Evolutionary conservation across 1,140 invertebrate genomes (phyloP).

Genomic region (Penaeus japonicus): DNA sequence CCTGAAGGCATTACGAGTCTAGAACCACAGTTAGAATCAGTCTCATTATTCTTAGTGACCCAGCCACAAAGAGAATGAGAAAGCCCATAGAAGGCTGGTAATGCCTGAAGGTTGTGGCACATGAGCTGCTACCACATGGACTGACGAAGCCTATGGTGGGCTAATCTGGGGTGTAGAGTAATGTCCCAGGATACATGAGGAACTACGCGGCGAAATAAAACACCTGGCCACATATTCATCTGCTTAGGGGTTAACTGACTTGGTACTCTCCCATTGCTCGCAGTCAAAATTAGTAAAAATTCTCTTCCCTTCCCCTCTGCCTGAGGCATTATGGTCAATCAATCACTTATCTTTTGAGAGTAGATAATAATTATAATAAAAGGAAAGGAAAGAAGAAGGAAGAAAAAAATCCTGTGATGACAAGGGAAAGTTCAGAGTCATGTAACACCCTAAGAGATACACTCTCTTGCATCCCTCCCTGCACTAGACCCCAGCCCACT

Average conservation of each 20-base stretch:
- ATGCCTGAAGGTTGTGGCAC: slow-evolving; percentile 36
- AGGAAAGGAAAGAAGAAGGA: background rate
- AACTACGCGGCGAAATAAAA: slow-evolving; percentile 36
- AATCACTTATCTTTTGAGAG: background rate
- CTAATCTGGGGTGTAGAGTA: slow-evolving; percentile 25
- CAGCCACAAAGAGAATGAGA: background rate
- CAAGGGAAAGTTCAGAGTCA: too few species aligned
- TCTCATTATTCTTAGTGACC: too few species aligned
- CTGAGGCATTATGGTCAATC: too few species aligned
- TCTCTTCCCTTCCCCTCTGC: background rate
- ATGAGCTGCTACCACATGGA: slow-evolving; percentile 41
- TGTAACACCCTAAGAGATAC: too few species aligned
- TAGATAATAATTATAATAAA: background rate
- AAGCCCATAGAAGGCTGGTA: slow-evolving; percentile 28
- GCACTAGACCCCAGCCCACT: too few species aligned
- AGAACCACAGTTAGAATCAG: background rate
- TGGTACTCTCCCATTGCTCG: too few species aligned
- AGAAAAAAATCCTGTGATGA: too few species aligned
- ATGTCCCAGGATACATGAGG: slow-evolving; percentile 30
- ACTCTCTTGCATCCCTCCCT: too few species aligned
- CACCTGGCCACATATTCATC: slow-evolving; percentile 14
- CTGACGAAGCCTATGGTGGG: slow-evolving; percentile 27
- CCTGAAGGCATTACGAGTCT: slow-evolving; percentile 37
- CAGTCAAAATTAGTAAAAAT: background rate
- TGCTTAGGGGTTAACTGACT: background rate